Evolutionary conservation across 2,113 vertebrate genomes (phyloP).

Genomic region (Solea solea): DNA sequence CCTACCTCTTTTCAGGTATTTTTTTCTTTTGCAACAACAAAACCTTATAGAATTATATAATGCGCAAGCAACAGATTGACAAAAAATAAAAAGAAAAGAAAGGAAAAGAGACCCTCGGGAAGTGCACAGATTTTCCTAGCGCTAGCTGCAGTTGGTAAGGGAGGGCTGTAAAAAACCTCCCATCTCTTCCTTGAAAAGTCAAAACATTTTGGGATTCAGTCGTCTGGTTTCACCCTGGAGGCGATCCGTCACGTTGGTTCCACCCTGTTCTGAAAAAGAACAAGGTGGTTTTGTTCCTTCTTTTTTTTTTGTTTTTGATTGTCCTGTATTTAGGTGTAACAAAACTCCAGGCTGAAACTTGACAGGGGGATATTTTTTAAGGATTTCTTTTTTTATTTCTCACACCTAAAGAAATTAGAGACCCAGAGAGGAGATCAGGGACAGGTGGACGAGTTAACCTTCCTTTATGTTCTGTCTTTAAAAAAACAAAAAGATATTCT

Average conservation of each 20-base stretch:
- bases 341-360: conserved; percentile 62
- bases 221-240: conserved; percentile 64
- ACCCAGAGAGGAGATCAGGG: conserved; percentile 61
- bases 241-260: conserved; percentile 1
- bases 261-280: conserved; percentile 57
- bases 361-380: conserved; percentile 28
- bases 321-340: conserved; percentile 44
- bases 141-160: not conserved
- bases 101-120: conserved; percentile 19
- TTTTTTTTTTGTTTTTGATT: not conserved
- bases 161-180: conserved; percentile 13
- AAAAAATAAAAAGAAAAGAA: not conserved
- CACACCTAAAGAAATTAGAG: conserved; percentile 51
- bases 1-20: conserved; percentile 71
- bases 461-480: conserved; percentile 63
- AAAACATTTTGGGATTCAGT: conserved; percentile 52
- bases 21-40: conserved; percentile 46
- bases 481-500: conserved; percentile 31
- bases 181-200: conserved; percentile 12
- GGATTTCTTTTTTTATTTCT: conserved; percentile 29
- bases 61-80: conserved; percentile 31
- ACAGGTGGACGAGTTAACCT: conserved; percentile 80
- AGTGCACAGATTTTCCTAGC: not conserved
- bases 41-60: conserved; percentile 35
- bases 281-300: conserved; percentile 24